A percentile compares a stretch with the other conserved stretches of the same genome.
Evolutionary conservation across 1,140 invertebrate genomes (phyloP).

Genomic region (Cydia strobilella): DNA sequence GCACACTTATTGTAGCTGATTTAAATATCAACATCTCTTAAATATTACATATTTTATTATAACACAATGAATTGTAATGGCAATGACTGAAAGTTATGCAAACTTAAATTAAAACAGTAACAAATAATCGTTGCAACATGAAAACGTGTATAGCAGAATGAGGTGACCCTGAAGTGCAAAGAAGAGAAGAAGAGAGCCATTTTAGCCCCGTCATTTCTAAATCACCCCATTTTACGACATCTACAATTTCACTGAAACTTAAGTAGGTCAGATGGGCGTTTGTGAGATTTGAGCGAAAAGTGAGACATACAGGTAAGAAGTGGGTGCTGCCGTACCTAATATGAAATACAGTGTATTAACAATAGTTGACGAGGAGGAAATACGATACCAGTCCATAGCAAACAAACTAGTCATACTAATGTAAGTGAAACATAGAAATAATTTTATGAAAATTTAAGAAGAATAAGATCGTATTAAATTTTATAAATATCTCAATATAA

Average conservation of each 20-base stretch:
- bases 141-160: neutral
- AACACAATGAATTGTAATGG: slow-evolving; percentile 23
- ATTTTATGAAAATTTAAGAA: slow-evolving; percentile 73
- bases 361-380: slow-evolving; percentile 49
- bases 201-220: neutral
- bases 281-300: slow-evolving; percentile 26
- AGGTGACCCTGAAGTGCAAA: neutral
- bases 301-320: slow-evolving; percentile 44
- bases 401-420: slow-evolving; percentile 60
- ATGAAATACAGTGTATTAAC: slow-evolving; percentile 53
- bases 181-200: no score
- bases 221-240: neutral
- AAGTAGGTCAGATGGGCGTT: slow-evolving; percentile 17
- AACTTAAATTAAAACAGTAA: neutral
- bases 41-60: slow-evolving; percentile 26
- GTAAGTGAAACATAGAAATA: slow-evolving; percentile 59
- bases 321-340: slow-evolving; percentile 62
- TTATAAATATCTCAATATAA: slow-evolving; percentile 78
- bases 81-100: slow-evolving; percentile 21
- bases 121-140: slow-evolving; percentile 3
- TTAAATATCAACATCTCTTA: slow-evolving; percentile 30
- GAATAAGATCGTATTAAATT: slow-evolving; percentile 78
- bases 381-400: slow-evolving; percentile 55
- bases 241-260: slow-evolving; percentile 6
- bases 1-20: slow-evolving; percentile 32